Conservation (phyloP, 2,113 vertebrate species). For the Zosterops lateralis region DNA sequence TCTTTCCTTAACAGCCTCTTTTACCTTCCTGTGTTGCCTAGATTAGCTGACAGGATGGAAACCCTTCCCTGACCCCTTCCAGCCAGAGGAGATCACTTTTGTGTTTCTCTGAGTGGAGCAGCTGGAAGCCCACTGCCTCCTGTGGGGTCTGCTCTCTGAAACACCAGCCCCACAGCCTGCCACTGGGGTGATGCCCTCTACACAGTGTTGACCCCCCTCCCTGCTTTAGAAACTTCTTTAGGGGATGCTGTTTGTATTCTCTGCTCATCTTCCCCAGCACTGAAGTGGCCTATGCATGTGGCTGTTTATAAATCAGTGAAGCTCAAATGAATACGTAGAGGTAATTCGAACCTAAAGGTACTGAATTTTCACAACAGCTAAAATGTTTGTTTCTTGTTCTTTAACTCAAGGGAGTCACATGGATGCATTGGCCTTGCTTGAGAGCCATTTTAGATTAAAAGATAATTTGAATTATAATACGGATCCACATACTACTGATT, state of each 20-base stretch:
- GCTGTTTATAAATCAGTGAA: not conserved
- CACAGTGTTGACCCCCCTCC: not conserved
- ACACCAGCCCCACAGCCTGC: not conserved
- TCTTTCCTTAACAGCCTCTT: not conserved
- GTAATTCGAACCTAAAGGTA: not conserved
- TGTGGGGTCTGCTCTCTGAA: not conserved
- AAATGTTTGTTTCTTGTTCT: not conserved
- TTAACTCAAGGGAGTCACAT: not conserved
- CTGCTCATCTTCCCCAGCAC: not conserved
- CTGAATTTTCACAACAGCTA: not conserved
- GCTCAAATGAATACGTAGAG: not conserved
- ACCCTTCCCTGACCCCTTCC: not conserved
- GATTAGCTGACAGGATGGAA: not conserved
- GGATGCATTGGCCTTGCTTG: not conserved
- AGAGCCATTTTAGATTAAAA: not conserved
- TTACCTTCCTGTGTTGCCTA: not conserved
- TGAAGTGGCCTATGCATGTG: not conserved
- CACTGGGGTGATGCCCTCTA: not conserved
- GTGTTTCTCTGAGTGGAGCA: not conserved
- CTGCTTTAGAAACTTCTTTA: not conserved
- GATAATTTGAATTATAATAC: constrained; percentile 36
- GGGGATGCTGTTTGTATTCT: not conserved
- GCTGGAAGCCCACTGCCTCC: not conserved
- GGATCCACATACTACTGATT: constrained; percentile 23
- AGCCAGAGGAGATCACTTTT: not conserved